phyloP scores from a whole-genome alignment of 2,888 invertebrate genomes.

The Ceriagrion tenellum region DNA sequence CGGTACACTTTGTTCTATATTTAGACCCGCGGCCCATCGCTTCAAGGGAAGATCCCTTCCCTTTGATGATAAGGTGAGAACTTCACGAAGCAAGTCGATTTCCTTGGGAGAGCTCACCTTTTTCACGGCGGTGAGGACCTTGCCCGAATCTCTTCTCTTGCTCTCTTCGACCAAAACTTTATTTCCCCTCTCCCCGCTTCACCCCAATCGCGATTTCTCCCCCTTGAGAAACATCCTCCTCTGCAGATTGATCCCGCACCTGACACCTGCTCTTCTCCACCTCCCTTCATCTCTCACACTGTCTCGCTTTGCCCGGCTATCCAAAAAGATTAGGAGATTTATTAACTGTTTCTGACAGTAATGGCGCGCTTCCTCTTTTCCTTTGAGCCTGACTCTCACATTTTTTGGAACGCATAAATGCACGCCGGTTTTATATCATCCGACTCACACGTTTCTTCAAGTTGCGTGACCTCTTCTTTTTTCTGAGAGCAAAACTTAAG shows the following conservation, averaged over 20 bases:
- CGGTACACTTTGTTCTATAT: conserved; percentile 63
- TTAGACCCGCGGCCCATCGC: conserved; percentile 1
- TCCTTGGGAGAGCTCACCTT: not conserved
- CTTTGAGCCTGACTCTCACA: not conserved
- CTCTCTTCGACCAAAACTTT: not conserved
- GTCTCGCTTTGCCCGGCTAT: not conserved
- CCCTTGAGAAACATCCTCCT: not conserved
- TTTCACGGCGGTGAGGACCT: not conserved
- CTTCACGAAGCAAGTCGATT: conserved; percentile 28
- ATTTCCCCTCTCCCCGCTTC: not conserved
- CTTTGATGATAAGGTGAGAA: conserved; percentile 65
- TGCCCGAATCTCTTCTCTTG: not conserved
- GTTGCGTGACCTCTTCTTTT: too few species aligned
- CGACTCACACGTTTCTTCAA: too few species aligned
- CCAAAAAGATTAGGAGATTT: not conserved
- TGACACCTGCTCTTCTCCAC: conserved; percentile 43
- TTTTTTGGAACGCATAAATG: not conserved
- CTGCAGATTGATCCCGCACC: conserved; percentile 23
- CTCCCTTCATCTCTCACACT: not conserved
- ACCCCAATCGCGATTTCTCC: not conserved
- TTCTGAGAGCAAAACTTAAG: too few species aligned
- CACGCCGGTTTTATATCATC: not conserved
- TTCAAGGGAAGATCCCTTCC: conserved; percentile 50
- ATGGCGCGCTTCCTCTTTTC: not conserved
- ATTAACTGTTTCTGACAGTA: not conserved